phyloP scores from a whole-genome alignment of 2,888 invertebrate genomes.

The Tetranychus truncatus region DNA sequence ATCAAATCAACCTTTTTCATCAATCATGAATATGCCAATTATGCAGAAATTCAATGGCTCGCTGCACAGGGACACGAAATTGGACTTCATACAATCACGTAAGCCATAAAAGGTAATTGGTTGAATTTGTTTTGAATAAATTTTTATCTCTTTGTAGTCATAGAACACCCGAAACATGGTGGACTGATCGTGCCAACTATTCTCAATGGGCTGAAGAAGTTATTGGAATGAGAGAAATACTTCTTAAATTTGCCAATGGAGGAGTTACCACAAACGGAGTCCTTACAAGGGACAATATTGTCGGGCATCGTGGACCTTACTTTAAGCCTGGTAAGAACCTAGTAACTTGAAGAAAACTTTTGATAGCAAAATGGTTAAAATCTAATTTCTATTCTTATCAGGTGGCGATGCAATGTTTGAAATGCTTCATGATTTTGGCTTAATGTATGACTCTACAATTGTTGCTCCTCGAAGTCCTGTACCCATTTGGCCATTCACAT shows the following conservation, averaged over 20 bases:
- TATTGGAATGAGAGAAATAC: constrained; percentile 27
- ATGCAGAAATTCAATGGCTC: constrained; percentile 72
- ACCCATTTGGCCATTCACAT: constrained; percentile 28
- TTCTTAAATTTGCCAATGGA: constrained; percentile 26
- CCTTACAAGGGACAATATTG: constrained; percentile 24
- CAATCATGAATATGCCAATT: constrained; percentile 77
- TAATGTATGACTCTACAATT: constrained; percentile 26
- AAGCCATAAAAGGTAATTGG: constrained; percentile 31
- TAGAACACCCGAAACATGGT: constrained; percentile 27
- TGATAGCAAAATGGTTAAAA: not conserved
- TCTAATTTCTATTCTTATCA: not conserved
- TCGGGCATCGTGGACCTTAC: constrained; percentile 27
- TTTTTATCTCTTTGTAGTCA: constrained; percentile 21
- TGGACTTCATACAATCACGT: constrained; percentile 72
- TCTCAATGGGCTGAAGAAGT: constrained; percentile 27
- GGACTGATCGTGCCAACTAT: constrained; percentile 26
- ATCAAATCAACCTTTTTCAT: constrained; percentile 81
- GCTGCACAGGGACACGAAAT: constrained; percentile 80
- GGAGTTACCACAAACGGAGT: constrained; percentile 12
- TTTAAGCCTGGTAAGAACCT: constrained; percentile 24
- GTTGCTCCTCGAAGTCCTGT: constrained; percentile 24
- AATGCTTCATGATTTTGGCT: constrained; percentile 27
- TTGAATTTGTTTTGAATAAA: not conserved
- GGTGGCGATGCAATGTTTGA: constrained; percentile 27
- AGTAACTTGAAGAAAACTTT: too few relatives aligned